These are phyloP conservation scores for Bhutanitis thaidina DNA, from an alignment of 2,888 invertebrate species.

Conservation along the genomic window DNA sequence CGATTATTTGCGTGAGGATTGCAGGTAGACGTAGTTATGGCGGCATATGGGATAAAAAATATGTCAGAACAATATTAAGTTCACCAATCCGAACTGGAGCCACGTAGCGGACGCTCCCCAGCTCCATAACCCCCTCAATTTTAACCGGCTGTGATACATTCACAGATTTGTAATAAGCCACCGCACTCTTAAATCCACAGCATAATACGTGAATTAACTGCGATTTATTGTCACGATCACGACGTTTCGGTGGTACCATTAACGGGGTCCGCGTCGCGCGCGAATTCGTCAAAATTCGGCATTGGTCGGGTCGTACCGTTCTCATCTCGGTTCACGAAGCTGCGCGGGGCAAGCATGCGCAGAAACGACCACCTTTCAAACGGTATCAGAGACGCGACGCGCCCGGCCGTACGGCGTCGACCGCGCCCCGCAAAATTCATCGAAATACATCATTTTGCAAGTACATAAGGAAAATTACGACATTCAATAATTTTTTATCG, in stretches of 20 bases:
- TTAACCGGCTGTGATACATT: no score
- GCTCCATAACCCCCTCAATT: no score
- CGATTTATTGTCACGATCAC: slow-evolving; percentile 62
- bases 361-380: slow-evolving; percentile 50
- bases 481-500: background rate
- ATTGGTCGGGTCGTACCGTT: slow-evolving; percentile 24
- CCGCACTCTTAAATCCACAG: slow-evolving; percentile 51
- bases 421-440: slow-evolving; percentile 48
- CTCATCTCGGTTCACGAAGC: slow-evolving; percentile 29
- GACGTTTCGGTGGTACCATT: slow-evolving; percentile 54
- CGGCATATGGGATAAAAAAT: no score
- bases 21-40: no score
- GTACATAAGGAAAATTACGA: background rate
- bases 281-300: slow-evolving; percentile 31
- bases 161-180: slow-evolving; percentile 1
- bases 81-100: no score
- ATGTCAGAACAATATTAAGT: no score
- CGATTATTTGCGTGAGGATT: no score
- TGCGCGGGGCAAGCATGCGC: slow-evolving; percentile 72
- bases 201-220: slow-evolving; percentile 69
- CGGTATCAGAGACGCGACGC: slow-evolving; percentile 57
- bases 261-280: slow-evolving; percentile 47
- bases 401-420: slow-evolving; percentile 53
- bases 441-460: slow-evolving; percentile 20
- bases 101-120: no score